Conservation (phyloP, 2,113 vertebrate species). For the Athene noctua region DNA sequence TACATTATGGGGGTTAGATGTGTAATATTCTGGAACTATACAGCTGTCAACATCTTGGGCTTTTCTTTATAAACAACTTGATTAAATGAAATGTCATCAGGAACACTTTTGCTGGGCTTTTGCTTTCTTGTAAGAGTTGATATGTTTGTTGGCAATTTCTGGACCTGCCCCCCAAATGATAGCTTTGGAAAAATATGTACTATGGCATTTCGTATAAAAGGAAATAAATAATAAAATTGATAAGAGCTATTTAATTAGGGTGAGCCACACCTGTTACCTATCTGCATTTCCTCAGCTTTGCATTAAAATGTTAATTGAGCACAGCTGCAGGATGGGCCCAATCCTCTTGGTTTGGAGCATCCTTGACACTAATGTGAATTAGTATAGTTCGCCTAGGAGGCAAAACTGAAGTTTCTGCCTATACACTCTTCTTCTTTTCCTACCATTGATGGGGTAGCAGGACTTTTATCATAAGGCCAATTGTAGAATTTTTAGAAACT, state of each 20-base stretch:
- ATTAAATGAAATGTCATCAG: neutral
- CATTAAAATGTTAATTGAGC: constrained; percentile 53
- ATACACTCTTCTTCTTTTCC: neutral
- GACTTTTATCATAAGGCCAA: neutral
- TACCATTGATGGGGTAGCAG: neutral
- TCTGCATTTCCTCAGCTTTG: constrained; percentile 24
- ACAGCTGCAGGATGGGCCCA: constrained; percentile 30
- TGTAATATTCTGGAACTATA: neutral
- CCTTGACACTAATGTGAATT: neutral
- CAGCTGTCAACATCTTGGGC: neutral
- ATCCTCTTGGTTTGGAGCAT: neutral
- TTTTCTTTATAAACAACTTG: neutral
- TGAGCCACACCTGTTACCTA: constrained; percentile 41
- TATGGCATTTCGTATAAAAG: constrained; percentile 8
- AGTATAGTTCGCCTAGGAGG: neutral
- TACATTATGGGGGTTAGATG: neutral
- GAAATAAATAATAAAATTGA: constrained; percentile 44
- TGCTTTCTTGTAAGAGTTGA: neutral
- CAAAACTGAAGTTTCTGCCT: rapidly evolving
- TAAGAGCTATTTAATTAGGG: constrained; percentile 36
- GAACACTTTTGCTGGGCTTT: neutral
- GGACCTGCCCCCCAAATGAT: neutral
- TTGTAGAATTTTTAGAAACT: neutral
- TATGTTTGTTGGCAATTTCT: neutral
- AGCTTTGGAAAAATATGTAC: neutral